Evolutionary conservation across 2,888 invertebrate genomes (phyloP).

Genomic region (Willowsia nigromaculata): DNA sequence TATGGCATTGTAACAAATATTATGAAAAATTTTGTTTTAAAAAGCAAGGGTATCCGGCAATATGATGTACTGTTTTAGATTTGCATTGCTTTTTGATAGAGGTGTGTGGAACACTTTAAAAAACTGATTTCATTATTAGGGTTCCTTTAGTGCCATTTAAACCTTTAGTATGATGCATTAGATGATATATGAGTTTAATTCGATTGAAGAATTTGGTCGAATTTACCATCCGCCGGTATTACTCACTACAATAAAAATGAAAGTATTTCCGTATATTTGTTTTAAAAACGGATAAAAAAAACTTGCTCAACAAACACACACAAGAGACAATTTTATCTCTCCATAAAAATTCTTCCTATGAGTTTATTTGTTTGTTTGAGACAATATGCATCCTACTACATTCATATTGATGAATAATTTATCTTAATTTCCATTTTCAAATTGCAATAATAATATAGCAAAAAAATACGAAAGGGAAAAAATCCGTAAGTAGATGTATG

Average conservation of each 20-base stretch:
- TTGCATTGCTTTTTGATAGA: neutral
- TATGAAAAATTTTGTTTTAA: neutral
- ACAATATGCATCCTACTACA: conserved; percentile 10
- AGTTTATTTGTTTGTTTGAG: neutral
- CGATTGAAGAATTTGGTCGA: neutral
- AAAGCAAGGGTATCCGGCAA: neutral
- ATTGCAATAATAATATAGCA: neutral
- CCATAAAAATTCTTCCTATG: neutral
- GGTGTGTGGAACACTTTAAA: neutral
- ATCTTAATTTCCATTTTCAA: conserved; percentile 52
- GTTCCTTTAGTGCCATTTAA: neutral
- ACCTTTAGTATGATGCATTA: neutral
- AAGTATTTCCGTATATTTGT: too few species aligned
- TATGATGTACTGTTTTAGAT: too few species aligned
- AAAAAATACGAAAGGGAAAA: conserved; percentile 1
- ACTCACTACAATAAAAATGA: too few species aligned
- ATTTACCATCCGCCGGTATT: too few species aligned
- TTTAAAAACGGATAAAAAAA: too few species aligned
- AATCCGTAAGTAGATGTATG: neutral
- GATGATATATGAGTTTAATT: conserved; percentile 41
- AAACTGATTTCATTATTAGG: neutral
- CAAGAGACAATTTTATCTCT: neutral
- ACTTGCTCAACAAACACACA: neutral
- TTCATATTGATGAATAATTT: conserved; percentile 46
- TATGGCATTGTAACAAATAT: neutral